Percentiles rank a stretch among this genome's conserved stretches.
phyloP scores from a whole-genome alignment of 2,797 vertebrate species.

The Pygocentrus nattereri region DNA sequence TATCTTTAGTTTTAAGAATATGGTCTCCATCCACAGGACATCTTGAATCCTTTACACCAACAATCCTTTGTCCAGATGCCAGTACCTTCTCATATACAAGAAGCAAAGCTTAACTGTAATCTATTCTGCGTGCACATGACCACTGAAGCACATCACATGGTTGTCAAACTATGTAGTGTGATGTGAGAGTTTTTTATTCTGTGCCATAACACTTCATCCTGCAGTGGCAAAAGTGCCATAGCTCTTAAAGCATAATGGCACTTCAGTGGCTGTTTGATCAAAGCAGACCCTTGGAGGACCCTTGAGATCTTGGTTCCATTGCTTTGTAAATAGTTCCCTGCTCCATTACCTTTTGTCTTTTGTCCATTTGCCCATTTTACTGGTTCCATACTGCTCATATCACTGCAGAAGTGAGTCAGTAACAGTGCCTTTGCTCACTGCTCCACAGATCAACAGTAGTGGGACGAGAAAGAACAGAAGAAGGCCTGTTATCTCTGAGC shows the following conservation, averaged over 20 bases:
- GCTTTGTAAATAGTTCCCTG: neutral
- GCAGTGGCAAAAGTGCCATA: neutral
- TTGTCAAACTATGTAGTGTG: neutral
- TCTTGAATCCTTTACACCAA: no score
- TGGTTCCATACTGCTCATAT: no score
- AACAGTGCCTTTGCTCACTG: no score
- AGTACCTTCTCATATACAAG: neutral
- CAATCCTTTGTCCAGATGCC: neutral
- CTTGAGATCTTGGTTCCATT: neutral
- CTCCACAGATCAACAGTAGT: neutral
- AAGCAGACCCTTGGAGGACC: neutral
- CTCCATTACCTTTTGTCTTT: constrained; percentile 4
- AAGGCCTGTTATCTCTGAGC: constrained; percentile 32
- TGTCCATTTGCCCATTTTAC: neutral
- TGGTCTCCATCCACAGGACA: no score
- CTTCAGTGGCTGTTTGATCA: neutral
- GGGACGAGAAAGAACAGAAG: constrained; percentile 18
- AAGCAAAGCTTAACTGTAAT: neutral
- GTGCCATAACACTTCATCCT: neutral
- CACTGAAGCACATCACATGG: neutral
- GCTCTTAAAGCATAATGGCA: neutral
- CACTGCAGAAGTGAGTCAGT: neutral
- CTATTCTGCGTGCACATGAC: neutral
- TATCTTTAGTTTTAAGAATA: neutral
- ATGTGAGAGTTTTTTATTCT: neutral